A percentile compares a stretch with the other conserved stretches of the same genome.
Conservation (phyloP, 2,113 vertebrate species). For the Bujurquina vittata region DNA sequence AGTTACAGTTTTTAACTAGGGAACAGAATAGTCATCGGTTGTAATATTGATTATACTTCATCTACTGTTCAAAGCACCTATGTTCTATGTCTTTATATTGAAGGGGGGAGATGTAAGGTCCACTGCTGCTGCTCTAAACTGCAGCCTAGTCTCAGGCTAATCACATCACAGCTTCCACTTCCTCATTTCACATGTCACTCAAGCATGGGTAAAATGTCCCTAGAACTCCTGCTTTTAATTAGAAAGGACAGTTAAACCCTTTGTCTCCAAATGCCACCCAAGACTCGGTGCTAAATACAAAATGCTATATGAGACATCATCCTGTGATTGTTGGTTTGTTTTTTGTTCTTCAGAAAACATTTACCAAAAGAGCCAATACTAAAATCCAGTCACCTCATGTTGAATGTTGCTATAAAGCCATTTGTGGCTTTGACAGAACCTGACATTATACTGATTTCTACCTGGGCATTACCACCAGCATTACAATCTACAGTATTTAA, state of each 20-base stretch:
- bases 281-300: conserved; percentile 62
- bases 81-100: conserved; percentile 46
- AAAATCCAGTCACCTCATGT: conserved; percentile 26
- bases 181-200: conserved; percentile 5
- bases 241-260: not conserved
- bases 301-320: conserved; percentile 67
- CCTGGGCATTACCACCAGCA: conserved; percentile 51
- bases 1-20: conserved; percentile 12
- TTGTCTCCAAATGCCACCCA: conserved; percentile 47
- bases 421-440: conserved; percentile 18
- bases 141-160: conserved; percentile 69
- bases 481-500: not conserved
- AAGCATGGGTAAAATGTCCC: not conserved
- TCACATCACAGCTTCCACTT: conserved; percentile 58
- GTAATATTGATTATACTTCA: conserved; percentile 20
- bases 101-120: conserved; percentile 28
- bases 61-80: conserved; percentile 54
- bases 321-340: conserved; percentile 51
- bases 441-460: not conserved
- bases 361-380: conserved; percentile 37
- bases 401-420: conserved; percentile 20
- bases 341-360: not conserved
- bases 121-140: conserved; percentile 39
- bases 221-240: not conserved
- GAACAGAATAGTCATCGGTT: conserved; percentile 33